Base-by-base conservation (phyloP, 2,797 vertebrate genomes). In the Fistularia tabacaria region DNA sequence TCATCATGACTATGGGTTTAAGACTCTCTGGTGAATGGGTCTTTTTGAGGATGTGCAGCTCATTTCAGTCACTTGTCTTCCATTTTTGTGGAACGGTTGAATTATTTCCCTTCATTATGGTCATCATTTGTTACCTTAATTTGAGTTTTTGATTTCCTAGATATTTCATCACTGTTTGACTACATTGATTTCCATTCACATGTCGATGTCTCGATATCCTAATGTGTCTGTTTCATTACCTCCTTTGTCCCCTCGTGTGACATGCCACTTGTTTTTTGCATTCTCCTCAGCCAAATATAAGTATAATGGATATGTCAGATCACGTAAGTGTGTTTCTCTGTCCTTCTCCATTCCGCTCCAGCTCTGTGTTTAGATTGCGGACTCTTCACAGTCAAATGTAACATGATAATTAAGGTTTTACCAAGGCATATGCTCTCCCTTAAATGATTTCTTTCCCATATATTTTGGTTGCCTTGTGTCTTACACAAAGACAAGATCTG, bases 281-380 rank as follows among this genome's bases (percentile, higher is more conserved):
- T 89, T 91, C 82, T 90, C 82, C 87, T 91, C 87, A 92, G 92
- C 91, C 86, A 92, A 92, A 91, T 91, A 90, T 92, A 91, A 91
- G 87, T 92, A 89, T 93, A 92, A 93, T 82, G 91, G 91, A 92
- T 92, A 84, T 92, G 89, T 92, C 89, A 90, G 87, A 90, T 84
- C 91, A 92, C 89, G 90, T 92, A 92, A 93, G 91, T 93, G 81
- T 87, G 76, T 81, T 82, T 87, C 77, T 86, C 85, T 80, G 80
- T 82, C 82, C 82, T 84, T 82, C 61, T 80, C 77, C 82, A 82
- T 79, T 73, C 64, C 76, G 65, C 79, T 72, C 70, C 76, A 75
- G 58, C 78, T 71, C 62, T 73, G 77, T 88, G 82, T 85, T 80
- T 82, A 82, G 70, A 71, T 66, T 76, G 15, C 74, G 86, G 73